phyloP scores from a whole-genome alignment of 2,888 invertebrate species.

The Muscina levida region DNA sequence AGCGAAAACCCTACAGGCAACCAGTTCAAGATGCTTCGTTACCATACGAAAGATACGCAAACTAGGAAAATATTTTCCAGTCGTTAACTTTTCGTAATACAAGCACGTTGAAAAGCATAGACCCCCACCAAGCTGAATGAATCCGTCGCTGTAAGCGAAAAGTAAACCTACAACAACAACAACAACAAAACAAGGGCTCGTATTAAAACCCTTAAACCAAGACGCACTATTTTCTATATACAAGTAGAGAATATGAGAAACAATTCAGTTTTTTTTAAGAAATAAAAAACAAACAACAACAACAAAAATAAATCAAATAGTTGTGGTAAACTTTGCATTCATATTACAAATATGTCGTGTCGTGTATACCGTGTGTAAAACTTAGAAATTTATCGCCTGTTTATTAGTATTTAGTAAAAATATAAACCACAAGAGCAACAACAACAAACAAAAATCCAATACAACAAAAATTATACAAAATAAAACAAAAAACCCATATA shows the following conservation, averaged over 20 bases:
- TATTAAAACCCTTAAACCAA: slow-evolving; percentile 18
- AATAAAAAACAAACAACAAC: slow-evolving; percentile 45
- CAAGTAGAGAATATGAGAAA: slow-evolving; percentile 54
- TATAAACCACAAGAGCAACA: slow-evolving; percentile 43
- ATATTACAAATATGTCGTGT: slow-evolving; percentile 58
- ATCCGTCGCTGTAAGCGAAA: slow-evolving; percentile 5
- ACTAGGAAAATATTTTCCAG: slow-evolving; percentile 85
- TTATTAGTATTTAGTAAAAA: slow-evolving; percentile 72
- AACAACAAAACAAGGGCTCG: slow-evolving; percentile 18
- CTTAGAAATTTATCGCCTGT: slow-evolving; percentile 71
- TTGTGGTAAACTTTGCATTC: slow-evolving; percentile 56
- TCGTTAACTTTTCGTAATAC: slow-evolving; percentile 79
- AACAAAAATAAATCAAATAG: slow-evolving; percentile 42
- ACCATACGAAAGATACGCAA: slow-evolving; percentile 82
- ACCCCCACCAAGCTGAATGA: slow-evolving; percentile 14
- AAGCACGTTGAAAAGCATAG: slow-evolving; percentile 11
- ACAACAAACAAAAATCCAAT: slow-evolving; percentile 40
- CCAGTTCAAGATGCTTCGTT: slow-evolving; percentile 78
- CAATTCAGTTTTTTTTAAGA: slow-evolving; percentile 72
- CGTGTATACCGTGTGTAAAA: slow-evolving; percentile 59
- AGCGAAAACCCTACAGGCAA: slow-evolving; percentile 77
- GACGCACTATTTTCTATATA: slow-evolving; percentile 46
- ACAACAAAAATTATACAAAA: slow-evolving; percentile 34
- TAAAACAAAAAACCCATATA: slow-evolving; percentile 56
- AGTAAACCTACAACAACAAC: slow-evolving; percentile 1